Evolutionary conservation across 53 echinoderm and acorn worm genomes (phyloP), one percentile per base, ranked within the genome.

Genomic region (Holothuria leucospilota): DNA sequence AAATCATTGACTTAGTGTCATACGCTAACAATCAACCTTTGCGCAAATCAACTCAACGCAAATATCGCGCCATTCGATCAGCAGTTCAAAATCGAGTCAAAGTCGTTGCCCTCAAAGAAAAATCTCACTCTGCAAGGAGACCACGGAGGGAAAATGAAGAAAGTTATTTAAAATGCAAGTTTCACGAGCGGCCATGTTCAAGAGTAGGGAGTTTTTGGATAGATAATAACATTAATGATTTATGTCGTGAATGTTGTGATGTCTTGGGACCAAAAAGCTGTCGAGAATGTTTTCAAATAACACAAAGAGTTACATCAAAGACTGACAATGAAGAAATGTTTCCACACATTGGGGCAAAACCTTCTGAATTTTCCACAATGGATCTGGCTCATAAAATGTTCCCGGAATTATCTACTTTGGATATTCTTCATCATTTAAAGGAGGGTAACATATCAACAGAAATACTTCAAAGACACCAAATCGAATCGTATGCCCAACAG

Each of bases 161-260:
- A 51, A 85, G 69, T 6, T 92, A 96, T 63, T 72, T 92, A 29
- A 62, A 82, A 84, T 75, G 71, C 56, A 90, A 86, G 70, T 96
- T 85, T 60, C 85, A 80, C 38, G 93, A 96, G 23, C 85, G 91
- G 23, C 93, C 93, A 6, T 96, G 96, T 70, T 85, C 89, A 12
- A 64, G 96, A 39, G 88, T 89, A 5, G 93, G 91, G 23, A 93
- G 93, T 78, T 96, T 93, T 69, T 46, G 89, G 84, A 65, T 82
- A 21, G 84, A 86, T 0, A 84, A 86, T 23, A 72, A 85, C 2
- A 86, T 86, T 4, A 96, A 85, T 82, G 91, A 93, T 68, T 82
- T 96, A 25, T 95, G 93, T 29, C 91, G 94, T 20, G 96, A 96
- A 72, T 95, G 96, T 38, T 96, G 96, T 46, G 96, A 96, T 49